Conservation (phyloP, 2,113 vertebrate genomes). For the Paralichthys olivaceus region DNA sequence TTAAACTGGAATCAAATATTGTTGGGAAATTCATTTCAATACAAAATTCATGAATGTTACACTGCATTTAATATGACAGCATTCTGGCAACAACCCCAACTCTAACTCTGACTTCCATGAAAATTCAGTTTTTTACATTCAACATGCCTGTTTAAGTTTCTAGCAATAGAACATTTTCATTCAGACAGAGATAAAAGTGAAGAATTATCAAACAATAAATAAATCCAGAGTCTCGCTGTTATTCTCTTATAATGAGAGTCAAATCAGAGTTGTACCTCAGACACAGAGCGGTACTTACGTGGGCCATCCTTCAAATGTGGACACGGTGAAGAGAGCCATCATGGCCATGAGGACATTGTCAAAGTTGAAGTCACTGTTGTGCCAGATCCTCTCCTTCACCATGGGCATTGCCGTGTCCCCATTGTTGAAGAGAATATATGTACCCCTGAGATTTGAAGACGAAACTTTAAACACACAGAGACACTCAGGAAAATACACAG, state of each 20-base stretch:
- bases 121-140: no score
- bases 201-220: neutral
- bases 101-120: no score
- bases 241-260: neutral
- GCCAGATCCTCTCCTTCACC: constrained; percentile 92
- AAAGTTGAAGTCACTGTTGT: constrained; percentile 98
- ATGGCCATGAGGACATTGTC: constrained; percentile 98
- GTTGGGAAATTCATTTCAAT: no score
- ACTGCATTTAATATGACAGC: no score
- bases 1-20: no score
- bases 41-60: no score
- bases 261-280: neutral
- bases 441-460: constrained; percentile 80
- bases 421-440: constrained; percentile 95
- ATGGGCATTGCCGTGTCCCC: constrained; percentile 91
- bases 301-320: constrained; percentile 98
- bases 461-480: constrained; percentile 3
- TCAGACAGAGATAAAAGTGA: neutral
- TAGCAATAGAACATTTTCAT: neutral
- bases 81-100: no score
- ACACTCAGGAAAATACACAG: neutral
- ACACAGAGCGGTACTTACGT: constrained; percentile 84
- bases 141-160: no score
- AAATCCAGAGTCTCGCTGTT: neutral
- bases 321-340: constrained; percentile 99